Base-by-base conservation (phyloP, 2,888 invertebrate species). In the Himalopsyche anomala region DNA sequence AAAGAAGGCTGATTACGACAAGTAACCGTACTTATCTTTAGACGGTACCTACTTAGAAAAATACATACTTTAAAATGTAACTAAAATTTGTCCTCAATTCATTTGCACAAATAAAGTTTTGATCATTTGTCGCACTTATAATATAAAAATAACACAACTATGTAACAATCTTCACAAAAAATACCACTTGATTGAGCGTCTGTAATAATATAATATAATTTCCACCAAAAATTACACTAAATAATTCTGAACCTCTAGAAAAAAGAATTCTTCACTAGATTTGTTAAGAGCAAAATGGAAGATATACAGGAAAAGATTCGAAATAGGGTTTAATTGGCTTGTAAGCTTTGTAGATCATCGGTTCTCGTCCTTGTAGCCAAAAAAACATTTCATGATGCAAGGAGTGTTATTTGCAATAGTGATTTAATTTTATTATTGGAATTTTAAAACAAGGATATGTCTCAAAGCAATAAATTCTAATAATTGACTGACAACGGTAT, bases 131-230 rank as follows among this genome's bases (percentile, higher is more conserved):
- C 36, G 38, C 19, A 9, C 74, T 74, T 74, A 74, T 36, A 74
- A 74, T 74, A 74, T 36, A 74, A 74, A 74, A 74, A 36, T 74
- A 74, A 74, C 74, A 74, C 62, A 74, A 74, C 74, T 74, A 74
- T 38, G 74, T 36, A 74, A 74, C 12, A 74, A 74, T 28, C 12
- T 74, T 74, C 74, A 74, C 74, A 74, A 15, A 36, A 36, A 74
- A 74, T 38, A 74, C 38, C 28, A 74, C 36, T 74, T 74, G 28
- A 74, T 74, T 74, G 74, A 74, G 74, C 74, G 12, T 74, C 74
- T 36, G 74, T 19, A 74, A 74, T 74, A 38, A 74, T 74, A 15
- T 15, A 36, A 38, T 74, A 38, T 55, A 28, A 1, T 28, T 74
- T 74, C 12, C 74, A 36, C 51, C 51, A 74, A 36, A 74, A 74